These are phyloP conservation scores for Jacana jacana DNA, from an alignment of 2,113 vertebrate species.

Conservation along the genomic window DNA sequence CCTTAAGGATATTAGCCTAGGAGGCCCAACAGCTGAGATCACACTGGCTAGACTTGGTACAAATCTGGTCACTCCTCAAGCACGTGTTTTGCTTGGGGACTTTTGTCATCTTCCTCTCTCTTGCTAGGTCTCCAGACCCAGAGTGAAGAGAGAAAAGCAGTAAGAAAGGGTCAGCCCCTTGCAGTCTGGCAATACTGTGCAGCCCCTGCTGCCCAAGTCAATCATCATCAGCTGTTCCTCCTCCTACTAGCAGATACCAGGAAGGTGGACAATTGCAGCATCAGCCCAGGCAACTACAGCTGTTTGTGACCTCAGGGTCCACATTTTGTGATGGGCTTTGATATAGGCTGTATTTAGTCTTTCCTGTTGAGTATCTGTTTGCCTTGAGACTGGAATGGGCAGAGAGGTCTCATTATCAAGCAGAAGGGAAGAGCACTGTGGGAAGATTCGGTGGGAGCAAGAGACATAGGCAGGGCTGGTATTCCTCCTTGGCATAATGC, in stretches of 20 bases:
- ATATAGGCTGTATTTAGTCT: not conserved
- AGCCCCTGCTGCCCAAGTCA: not conserved
- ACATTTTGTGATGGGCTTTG: not conserved
- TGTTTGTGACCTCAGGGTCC: not conserved
- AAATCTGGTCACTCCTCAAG: not conserved
- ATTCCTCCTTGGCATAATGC: not conserved
- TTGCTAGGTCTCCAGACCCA: not conserved
- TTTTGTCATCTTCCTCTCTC: not conserved
- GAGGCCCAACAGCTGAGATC: not conserved
- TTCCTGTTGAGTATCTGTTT: not conserved
- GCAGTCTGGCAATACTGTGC: not conserved
- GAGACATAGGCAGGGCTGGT: not conserved
- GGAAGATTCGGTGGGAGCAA: not conserved
- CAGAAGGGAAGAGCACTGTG: not conserved
- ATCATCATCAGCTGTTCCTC: not conserved
- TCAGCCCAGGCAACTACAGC: not conserved
- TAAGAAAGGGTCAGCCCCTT: not conserved
- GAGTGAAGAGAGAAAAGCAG: not conserved
- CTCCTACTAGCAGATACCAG: not conserved
- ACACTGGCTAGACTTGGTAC: not conserved
- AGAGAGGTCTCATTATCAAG: not conserved
- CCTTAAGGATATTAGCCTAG: not conserved
- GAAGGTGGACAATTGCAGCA: not conserved
- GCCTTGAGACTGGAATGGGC: not conserved
- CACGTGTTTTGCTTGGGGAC: not conserved